These are phyloP conservation scores for Columba janthina DNA, from an alignment of 2,113 vertebrate species.

Conservation along the genomic window DNA sequence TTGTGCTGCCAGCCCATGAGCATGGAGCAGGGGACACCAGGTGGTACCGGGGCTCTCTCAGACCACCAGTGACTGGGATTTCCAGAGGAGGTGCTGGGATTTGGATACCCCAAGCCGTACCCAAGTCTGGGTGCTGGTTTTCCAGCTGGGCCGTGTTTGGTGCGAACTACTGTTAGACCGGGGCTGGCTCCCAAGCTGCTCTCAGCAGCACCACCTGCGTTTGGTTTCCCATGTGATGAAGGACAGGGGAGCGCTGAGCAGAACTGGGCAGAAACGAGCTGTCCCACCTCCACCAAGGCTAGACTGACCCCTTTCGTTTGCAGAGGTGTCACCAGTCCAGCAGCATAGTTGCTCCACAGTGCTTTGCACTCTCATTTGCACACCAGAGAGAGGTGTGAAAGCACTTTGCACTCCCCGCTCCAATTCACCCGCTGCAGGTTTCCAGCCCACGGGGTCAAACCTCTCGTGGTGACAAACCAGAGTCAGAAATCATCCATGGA, in stretches of 20 bases:
- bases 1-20: background rate
- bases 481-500: fast-evolving
- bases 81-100: background rate
- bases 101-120: background rate
- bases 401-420: background rate
- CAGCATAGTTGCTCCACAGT: background rate
- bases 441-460: background rate
- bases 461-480: background rate
- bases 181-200: background rate
- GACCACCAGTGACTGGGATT: background rate
- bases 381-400: background rate
- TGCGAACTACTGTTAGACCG: background rate
- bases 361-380: fast-evolving
- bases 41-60: fast-evolving
- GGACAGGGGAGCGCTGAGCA: background rate
- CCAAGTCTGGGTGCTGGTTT: background rate
- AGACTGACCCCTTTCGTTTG: fast-evolving
- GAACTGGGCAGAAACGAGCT: background rate
- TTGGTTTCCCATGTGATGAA: fast-evolving
- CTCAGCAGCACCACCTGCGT: fast-evolving
- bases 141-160: background rate
- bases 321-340: background rate
- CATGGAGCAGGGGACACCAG: fast-evolving
- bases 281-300: background rate
- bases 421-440: background rate